These are phyloP conservation scores for Aethina tumida DNA, from an alignment of 1,140 invertebrate species.

Conservation along the genomic window DNA sequence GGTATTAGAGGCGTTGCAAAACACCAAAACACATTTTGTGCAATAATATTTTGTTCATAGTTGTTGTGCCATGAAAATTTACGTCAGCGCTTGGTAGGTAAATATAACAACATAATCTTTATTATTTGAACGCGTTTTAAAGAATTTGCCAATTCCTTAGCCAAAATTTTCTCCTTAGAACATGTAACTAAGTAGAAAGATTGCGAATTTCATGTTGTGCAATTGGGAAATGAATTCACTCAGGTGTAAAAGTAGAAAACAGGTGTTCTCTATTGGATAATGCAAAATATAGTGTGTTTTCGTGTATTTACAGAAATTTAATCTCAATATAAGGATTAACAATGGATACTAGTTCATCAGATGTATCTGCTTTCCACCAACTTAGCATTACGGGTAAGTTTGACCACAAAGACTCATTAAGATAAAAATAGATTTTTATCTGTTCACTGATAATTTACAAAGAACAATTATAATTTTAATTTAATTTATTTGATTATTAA, in stretches of 20 bases:
- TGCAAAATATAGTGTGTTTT: constrained; percentile 3
- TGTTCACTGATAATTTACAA: background rate
- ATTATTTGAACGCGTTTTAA: constrained; percentile 1
- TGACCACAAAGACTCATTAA: background rate
- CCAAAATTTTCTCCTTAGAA: background rate
- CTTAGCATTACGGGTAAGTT: constrained; percentile 52
- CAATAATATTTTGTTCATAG: too few relatives aligned
- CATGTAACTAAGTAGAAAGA: background rate
- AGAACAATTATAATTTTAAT: background rate
- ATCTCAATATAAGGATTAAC: background rate
- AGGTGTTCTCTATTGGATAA: background rate
- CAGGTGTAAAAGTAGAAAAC: constrained; percentile 8
- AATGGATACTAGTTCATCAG: background rate
- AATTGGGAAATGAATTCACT: background rate
- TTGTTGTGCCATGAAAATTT: constrained; percentile 9
- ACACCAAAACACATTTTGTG: too few relatives aligned
- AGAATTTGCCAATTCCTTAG: constrained; percentile 2
- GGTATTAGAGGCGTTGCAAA: too few relatives aligned
- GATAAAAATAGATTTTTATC: background rate
- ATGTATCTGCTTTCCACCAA: constrained; percentile 48
- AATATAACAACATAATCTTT: constrained; percentile 5
- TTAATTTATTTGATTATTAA: background rate
- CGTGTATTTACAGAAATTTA: background rate
- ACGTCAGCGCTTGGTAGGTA: constrained; percentile 14
- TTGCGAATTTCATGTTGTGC: background rate